phyloP scores from a whole-genome alignment of 2,113 vertebrate genomes.

The Raphicerus campestris region DNA sequence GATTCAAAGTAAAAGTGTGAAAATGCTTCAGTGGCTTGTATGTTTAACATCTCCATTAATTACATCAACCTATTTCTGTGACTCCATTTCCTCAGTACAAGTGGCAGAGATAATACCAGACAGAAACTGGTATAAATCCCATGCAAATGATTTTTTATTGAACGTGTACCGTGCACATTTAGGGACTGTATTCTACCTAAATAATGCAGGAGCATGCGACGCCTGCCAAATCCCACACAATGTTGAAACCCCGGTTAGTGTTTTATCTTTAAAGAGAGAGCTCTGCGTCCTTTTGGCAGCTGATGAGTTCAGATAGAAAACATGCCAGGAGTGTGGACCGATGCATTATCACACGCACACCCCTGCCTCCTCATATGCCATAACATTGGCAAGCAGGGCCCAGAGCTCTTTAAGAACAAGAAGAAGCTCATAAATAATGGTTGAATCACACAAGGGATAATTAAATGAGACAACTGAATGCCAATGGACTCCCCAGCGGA shows the following conservation, averaged over 20 bases:
- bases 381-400: conserved; percentile 85
- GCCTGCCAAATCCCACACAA: conserved; percentile 69
- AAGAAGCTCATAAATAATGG: conserved; percentile 85
- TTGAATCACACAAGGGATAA: conserved; percentile 85
- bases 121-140: conserved; percentile 64
- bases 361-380: conserved; percentile 83
- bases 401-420: conserved; percentile 85
- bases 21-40: conserved; percentile 35
- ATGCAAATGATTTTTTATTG: conserved; percentile 71
- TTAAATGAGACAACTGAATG: conserved; percentile 87
- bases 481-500: conserved; percentile 80
- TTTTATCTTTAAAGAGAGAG: conserved; percentile 76
- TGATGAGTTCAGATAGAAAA: conserved; percentile 81
- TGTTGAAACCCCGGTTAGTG: conserved; percentile 71
- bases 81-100: conserved; percentile 63
- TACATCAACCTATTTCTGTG: conserved; percentile 65
- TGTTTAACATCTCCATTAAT: conserved; percentile 62
- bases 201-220: conserved; percentile 65
- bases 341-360: conserved; percentile 81
- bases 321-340: conserved; percentile 81
- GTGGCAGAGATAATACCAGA: conserved; percentile 65
- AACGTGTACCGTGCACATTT: conserved; percentile 62
- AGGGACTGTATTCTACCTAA: conserved; percentile 71
- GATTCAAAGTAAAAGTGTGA: conserved; percentile 30
- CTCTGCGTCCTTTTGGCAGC: conserved; percentile 78